A percentile compares a stretch with the other conserved stretches of the same genome.
Evolutionary conservation across 2,888 invertebrate genomes (phyloP).

Genomic region (Cephus pygmeus): DNA sequence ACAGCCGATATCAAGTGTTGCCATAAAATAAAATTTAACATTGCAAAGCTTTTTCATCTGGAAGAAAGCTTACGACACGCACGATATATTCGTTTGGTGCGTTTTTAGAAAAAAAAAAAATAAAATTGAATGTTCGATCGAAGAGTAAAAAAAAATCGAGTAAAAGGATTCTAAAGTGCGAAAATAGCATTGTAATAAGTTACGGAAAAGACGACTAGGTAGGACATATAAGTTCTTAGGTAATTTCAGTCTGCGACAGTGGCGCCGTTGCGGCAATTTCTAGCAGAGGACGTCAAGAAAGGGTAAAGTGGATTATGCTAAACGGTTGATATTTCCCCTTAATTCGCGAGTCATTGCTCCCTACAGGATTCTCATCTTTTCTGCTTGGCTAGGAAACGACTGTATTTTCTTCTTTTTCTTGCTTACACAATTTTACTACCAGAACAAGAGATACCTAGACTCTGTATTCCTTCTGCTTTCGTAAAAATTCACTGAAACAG

Average conservation of each 20-base stretch:
- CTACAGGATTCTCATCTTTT: neutral
- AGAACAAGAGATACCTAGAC: neutral
- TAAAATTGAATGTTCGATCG: neutral
- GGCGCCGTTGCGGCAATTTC: neutral
- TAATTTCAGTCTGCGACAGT: neutral
- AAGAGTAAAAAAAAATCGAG: neutral
- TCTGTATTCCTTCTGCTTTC: neutral
- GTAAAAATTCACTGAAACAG: neutral
- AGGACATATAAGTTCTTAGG: neutral
- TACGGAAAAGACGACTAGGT: neutral
- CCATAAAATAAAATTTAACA: neutral
- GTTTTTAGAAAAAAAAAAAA: neutral
- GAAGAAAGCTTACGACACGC: neutral
- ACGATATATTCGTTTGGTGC: neutral
- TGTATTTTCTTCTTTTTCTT: neutral
- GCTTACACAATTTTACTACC: neutral
- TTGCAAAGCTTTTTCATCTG: neutral
- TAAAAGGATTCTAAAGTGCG: neutral
- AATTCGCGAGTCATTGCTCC: neutral
- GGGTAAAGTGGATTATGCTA: neutral
- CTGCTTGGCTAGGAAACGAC: neutral
- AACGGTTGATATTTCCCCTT: neutral
- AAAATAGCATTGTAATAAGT: neutral
- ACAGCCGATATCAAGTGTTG: neutral
- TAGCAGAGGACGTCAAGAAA: neutral